These are phyloP conservation scores for Larimichthys polyactis DNA, from an alignment of 2,113 vertebrate genomes.

Conservation along the genomic window DNA sequence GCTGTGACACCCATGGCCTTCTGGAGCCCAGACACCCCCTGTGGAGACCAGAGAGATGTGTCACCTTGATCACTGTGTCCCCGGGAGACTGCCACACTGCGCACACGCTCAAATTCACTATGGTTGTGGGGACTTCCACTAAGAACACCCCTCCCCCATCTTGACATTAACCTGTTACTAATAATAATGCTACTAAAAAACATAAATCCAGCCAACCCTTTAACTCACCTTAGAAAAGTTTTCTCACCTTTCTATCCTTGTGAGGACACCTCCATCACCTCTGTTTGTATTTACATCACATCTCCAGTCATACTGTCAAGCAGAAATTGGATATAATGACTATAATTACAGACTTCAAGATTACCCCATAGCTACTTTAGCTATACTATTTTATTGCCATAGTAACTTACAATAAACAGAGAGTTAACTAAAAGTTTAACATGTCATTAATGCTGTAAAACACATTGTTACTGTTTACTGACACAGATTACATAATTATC, in stretches of 20 bases:
- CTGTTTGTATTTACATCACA: not conserved
- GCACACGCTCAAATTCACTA: constrained; percentile 9
- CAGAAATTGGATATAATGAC: not conserved
- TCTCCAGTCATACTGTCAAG: not conserved
- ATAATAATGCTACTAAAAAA: not conserved
- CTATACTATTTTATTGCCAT: too few relatives aligned
- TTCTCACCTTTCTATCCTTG: not conserved
- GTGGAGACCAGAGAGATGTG: constrained; percentile 68
- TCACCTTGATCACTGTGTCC: constrained; percentile 72
- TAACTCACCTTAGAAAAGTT: not conserved
- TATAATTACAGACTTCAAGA: not conserved
- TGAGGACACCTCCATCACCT: not conserved
- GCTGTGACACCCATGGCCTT: constrained; percentile 73
- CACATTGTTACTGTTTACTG: not conserved
- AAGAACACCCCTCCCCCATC: not conserved
- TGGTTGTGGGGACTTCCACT: not conserved
- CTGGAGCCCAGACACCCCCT: constrained; percentile 72
- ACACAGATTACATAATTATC: constrained; percentile 3
- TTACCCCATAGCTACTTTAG: too few relatives aligned
- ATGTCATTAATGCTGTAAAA: not conserved
- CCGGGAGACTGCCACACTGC: constrained; percentile 26
- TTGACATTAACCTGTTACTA: not conserved
- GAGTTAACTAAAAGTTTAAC: not conserved
- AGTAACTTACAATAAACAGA: not conserved
- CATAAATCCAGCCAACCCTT: not conserved